phyloP scores from a whole-genome alignment of 2,888 invertebrate genomes.

The Sinelater perroti region DNA sequence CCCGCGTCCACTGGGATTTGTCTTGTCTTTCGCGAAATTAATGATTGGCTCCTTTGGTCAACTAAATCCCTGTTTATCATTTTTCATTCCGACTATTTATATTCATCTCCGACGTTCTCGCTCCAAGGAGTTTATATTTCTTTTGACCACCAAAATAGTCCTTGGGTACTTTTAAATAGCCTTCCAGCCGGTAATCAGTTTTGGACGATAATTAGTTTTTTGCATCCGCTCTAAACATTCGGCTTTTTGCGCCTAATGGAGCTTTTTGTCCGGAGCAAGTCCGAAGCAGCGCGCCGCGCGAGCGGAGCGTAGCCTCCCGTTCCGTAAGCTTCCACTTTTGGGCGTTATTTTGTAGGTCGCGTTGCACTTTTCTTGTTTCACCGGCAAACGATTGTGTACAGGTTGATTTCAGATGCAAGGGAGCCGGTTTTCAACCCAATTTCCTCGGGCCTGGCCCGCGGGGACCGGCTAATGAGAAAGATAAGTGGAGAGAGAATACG shows the following conservation, averaged over 20 bases:
- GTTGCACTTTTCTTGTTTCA: conserved; percentile 18
- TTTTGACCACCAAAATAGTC: conserved; percentile 13
- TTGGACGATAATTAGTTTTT: conserved; percentile 19
- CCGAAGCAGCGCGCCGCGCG: neutral
- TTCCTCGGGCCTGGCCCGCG: conserved; percentile 45
- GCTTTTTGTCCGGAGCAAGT: neutral
- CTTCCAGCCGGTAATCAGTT: conserved; percentile 14
- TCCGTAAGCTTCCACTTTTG: neutral
- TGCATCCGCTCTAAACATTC: conserved; percentile 4
- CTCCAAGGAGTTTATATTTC: neutral
- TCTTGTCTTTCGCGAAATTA: conserved; percentile 26
- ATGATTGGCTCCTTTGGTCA: conserved; percentile 23
- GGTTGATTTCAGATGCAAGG: conserved; percentile 40
- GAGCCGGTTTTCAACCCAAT: conserved; percentile 47
- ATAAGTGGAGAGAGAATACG: conserved; percentile 44
- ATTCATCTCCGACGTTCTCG: conserved; percentile 14
- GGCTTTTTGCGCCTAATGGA: neutral
- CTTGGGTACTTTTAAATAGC: conserved; percentile 7
- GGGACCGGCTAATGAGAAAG: conserved; percentile 49
- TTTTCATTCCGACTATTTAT: conserved; percentile 21
- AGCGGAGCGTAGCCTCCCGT: neutral
- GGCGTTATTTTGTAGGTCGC: conserved; percentile 8
- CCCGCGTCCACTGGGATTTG: conserved; percentile 12
- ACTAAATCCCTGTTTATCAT: conserved; percentile 25
- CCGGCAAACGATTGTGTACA: conserved; percentile 27